A percentile compares a stretch with the other conserved stretches of the same genome.
Evolutionary conservation across 2,113 vertebrate genomes (phyloP).

Genomic region (Indri indri): DNA sequence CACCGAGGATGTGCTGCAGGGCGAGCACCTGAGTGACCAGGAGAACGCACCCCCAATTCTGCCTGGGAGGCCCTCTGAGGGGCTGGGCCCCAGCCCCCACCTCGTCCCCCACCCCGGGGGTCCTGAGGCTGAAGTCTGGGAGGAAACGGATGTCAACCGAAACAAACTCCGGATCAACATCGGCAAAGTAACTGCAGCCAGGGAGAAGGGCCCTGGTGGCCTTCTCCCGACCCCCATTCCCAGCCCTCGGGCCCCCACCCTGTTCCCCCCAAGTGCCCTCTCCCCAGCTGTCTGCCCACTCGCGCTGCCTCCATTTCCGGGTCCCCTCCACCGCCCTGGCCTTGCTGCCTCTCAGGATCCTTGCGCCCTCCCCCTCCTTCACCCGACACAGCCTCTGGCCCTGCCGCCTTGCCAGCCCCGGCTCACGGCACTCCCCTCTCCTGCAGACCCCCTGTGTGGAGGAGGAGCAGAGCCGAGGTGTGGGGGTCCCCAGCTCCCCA

Average conservation of each 20-base stretch:
- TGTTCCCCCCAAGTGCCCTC: neutral
- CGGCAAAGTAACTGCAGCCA: slow-evolving; percentile 90
- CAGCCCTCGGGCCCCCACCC: neutral
- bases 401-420: neutral
- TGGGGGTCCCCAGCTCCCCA: slow-evolving; percentile 90
- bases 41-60: slow-evolving; percentile 95
- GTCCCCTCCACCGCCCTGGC: neutral
- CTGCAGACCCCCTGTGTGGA: slow-evolving; percentile 91
- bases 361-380: neutral
- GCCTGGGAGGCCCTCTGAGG: slow-evolving; percentile 85
- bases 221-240: neutral
- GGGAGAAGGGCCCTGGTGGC: neutral
- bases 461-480: slow-evolving; percentile 91
- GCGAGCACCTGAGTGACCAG: slow-evolving; percentile 97
- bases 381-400: neutral
- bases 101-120: slow-evolving; percentile 77
- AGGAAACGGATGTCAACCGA: slow-evolving; percentile 98
- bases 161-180: slow-evolving; percentile 99
- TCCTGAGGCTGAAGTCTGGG: slow-evolving; percentile 92
- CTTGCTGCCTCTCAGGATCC: neutral
- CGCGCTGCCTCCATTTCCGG: neutral
- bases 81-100: slow-evolving; percentile 83
- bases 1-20: slow-evolving; percentile 96
- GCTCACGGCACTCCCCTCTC: neutral
- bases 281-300: neutral